Conservation (phyloP, 1,140 invertebrate genomes). For the Campoletis sonorensis region DNA sequence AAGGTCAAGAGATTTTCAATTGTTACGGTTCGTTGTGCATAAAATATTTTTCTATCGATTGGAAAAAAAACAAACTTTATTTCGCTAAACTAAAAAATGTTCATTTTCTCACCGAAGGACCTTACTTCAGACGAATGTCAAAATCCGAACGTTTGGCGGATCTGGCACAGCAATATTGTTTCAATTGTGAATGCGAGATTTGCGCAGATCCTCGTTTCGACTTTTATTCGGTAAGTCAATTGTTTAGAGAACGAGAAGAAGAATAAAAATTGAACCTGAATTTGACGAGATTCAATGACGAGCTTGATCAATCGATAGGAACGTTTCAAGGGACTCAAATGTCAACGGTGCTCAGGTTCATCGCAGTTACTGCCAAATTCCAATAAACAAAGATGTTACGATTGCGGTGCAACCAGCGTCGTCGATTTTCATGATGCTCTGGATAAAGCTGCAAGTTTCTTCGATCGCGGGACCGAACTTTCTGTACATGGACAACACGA, state of each 20-base stretch:
- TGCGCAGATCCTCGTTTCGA: constrained; percentile 77
- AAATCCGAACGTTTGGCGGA: constrained; percentile 78
- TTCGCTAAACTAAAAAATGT: background rate
- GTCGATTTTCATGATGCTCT: constrained; percentile 60
- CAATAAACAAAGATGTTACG: constrained; percentile 58
- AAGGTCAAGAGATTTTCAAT: constrained; percentile 82
- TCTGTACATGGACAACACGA: constrained; percentile 50
- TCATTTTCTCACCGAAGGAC: constrained; percentile 71
- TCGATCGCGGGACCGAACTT: constrained; percentile 57
- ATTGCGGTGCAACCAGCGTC: constrained; percentile 60
- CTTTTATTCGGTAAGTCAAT: constrained; percentile 76
- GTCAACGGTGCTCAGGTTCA: constrained; percentile 67
- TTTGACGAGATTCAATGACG: background rate
- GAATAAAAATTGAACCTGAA: background rate
- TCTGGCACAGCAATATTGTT: constrained; percentile 84
- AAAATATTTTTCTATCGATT: background rate
- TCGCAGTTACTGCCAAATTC: constrained; percentile 47
- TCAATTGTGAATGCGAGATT: constrained; percentile 81
- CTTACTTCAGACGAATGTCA: constrained; percentile 80
- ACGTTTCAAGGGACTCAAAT: constrained; percentile 70
- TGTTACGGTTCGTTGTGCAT: constrained; percentile 81
- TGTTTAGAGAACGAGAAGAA: too few relatives aligned
- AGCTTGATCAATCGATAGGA: constrained; percentile 63
- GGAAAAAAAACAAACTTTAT: too few relatives aligned
- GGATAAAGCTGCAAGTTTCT: constrained; percentile 71